Evolutionary conservation across 2,888 invertebrate genomes (phyloP).

Genomic region (Axea sp.): DNA sequence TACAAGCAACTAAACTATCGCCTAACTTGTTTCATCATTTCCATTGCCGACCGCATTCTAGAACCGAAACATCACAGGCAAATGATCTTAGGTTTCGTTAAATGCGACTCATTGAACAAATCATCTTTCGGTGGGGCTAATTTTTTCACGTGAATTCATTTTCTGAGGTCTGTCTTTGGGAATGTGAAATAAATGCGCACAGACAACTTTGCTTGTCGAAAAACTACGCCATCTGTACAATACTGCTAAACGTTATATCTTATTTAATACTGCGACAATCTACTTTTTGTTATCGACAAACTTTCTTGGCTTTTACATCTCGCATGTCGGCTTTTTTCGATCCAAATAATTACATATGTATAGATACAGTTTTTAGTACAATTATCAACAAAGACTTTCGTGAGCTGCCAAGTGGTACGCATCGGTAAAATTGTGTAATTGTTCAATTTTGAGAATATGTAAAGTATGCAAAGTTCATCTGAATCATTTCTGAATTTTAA

Average conservation of each 20-base stretch:
- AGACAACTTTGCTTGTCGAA: conserved; percentile 44
- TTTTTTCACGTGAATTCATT: not conserved
- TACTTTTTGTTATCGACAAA: conserved; percentile 26
- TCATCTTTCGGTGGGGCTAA: conserved; percentile 7
- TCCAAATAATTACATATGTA: conserved; percentile 41
- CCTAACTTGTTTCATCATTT: conserved; percentile 28
- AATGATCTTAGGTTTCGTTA: conserved; percentile 17
- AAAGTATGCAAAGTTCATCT: too few species aligned
- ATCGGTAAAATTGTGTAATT: too few species aligned
- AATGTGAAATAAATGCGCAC: conserved; percentile 3
- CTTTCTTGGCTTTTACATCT: conserved; percentile 28
- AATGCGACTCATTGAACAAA: conserved; percentile 39
- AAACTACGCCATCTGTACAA: conserved; percentile 46
- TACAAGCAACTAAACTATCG: conserved; percentile 56
- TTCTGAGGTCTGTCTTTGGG: conserved; percentile 1
- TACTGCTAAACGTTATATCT: conserved; percentile 34
- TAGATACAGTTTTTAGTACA: conserved; percentile 37
- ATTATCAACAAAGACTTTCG: conserved; percentile 6
- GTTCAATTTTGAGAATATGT: too few species aligned
- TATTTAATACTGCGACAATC: conserved; percentile 47
- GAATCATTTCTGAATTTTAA: too few species aligned
- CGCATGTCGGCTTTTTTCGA: conserved; percentile 22
- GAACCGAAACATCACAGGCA: conserved; percentile 31
- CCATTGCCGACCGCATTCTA: conserved; percentile 21
- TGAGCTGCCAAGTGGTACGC: too few species aligned